Conservation (phyloP, 2,113 vertebrate genomes). For the Anguilla japonica region DNA sequence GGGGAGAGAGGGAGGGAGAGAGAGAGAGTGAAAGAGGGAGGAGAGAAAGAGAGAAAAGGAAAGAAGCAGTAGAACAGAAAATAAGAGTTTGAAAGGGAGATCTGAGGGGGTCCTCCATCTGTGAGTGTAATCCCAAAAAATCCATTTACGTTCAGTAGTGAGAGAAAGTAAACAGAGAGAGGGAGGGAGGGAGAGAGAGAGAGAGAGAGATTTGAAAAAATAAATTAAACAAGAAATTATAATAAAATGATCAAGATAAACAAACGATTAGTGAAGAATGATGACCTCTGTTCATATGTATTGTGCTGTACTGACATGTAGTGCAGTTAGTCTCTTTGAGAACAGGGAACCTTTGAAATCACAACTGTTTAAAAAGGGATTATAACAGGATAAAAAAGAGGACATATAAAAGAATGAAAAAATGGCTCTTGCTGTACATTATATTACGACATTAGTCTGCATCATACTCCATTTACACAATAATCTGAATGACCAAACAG, state of each 20-base stretch:
- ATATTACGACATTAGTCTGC: background rate
- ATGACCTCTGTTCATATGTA: too few species aligned
- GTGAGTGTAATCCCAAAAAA: slow-evolving; percentile 64
- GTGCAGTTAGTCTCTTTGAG: too few species aligned
- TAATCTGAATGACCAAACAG: background rate
- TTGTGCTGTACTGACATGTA: too few species aligned
- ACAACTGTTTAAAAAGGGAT: background rate
- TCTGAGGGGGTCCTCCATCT: slow-evolving; percentile 62
- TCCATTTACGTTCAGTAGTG: slow-evolving; percentile 41
- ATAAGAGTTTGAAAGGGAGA: slow-evolving; percentile 53
- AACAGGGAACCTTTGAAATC: background rate
- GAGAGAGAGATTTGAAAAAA: background rate
- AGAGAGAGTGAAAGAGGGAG: background rate
- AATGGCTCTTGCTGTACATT: background rate
- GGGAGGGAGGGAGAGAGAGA: background rate
- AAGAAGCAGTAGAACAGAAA: slow-evolving; percentile 19
- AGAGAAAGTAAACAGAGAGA: background rate
- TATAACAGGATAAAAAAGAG: background rate
- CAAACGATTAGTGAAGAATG: too few species aligned
- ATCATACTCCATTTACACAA: background rate
- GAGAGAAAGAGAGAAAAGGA: background rate
- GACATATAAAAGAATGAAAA: background rate
- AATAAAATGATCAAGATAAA: background rate
- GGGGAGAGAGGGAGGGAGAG: background rate
- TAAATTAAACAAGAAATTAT: background rate